Percentiles rank a stretch among this genome's conserved stretches.
phyloP scores from a whole-genome alignment of 2,888 invertebrate genomes.

The Nephrotoma appendiculata region DNA sequence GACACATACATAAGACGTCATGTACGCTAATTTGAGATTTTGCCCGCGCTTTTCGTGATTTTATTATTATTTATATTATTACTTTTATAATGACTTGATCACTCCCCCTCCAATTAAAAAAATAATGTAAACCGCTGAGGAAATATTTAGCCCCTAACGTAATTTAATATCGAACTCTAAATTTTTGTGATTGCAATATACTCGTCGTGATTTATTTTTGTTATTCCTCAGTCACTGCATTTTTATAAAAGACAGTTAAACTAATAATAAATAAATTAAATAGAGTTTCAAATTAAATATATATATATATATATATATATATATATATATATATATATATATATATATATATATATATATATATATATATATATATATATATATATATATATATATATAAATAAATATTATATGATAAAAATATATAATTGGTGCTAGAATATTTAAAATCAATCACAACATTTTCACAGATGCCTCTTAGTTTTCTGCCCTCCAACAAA shows the following conservation, averaged over 20 bases:
- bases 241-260: background rate
- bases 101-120: background rate
- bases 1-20: background rate
- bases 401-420: background rate
- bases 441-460: background rate
- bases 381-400: background rate
- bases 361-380: background rate
- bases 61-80: background rate
- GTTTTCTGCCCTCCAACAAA: background rate
- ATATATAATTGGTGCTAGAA: background rate
- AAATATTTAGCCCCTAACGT: background rate
- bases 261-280: background rate
- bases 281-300: background rate
- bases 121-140: background rate
- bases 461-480: background rate
- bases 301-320: background rate
- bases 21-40: background rate
- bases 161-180: background rate
- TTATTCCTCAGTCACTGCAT: background rate
- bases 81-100: background rate
- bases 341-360: background rate
- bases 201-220: background rate
- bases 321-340: background rate
- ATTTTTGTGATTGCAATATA: background rate
- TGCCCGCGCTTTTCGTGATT: background rate